Evolutionary conservation across 2,113 vertebrate genomes (phyloP), one percentile per base, ranked within the genome.

Genomic region (Pycnonotus jocosus): DNA sequence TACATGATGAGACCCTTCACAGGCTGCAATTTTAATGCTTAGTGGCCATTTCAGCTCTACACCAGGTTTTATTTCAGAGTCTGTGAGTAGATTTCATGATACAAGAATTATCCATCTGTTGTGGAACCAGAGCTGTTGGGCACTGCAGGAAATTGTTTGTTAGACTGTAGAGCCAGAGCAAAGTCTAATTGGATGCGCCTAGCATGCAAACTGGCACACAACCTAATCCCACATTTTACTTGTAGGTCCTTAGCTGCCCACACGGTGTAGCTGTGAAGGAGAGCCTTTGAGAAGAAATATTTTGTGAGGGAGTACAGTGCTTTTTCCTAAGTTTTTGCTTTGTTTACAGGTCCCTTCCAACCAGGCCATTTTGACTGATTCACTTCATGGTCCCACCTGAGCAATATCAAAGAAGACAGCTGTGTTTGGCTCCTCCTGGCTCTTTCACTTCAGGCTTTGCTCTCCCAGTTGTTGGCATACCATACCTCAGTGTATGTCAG

Each of bases 261-360:
- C 18, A 9, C 1, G 0, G 11, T 7, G 2, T 23, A 82, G 27
- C 6, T 45, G 12, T 3, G 2, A 54, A 48, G 13, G 30, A 76
- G 11, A 38, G 38, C 38, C 11, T 38, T 38, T 38, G 38, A 9
- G 38, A 38, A 38, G 38, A 38, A 38, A 38, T 38, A 38, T 38
- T 38, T 38, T 38, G 38, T 5, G 2, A 40, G 21, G 30, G 54
- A 53, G 12, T 45, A 35, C 9, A 21, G 11, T 0, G 0, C 3
- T 23, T 69, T 69, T 62, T 42, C 18, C 4, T 20, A 61, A 15
- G 15, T 37, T 35, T 47, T 82, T 37, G 2, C 11, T 47, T 62
- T 31, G 17, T 48, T 33, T 77, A 20, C 23, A 62, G 6, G 31
- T 48, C 12, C 7, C 15, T 56, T 77, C 15, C 42, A 24, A 48